Evolutionary conservation across 2,888 invertebrate genomes (phyloP).

Genomic region (Gymnosoma rotundatum): DNA sequence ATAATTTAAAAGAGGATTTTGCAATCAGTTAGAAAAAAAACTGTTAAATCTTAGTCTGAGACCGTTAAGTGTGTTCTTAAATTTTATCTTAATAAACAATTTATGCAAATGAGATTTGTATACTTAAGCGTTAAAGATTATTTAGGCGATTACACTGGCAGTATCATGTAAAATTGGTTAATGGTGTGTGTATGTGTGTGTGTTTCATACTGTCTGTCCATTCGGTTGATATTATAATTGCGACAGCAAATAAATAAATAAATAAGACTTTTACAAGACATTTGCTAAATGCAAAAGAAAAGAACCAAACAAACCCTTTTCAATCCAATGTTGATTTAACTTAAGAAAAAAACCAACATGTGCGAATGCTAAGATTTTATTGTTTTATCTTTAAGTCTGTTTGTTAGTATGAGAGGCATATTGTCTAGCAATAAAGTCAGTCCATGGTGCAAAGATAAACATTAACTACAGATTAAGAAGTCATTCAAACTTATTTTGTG

Average conservation of each 20-base stretch:
- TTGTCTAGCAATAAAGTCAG: conserved; percentile 11
- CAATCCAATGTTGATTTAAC: not conserved
- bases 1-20: conserved; percentile 25
- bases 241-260: conserved; percentile 38
- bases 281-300: conserved; percentile 7
- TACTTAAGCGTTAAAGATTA: conserved; percentile 55
- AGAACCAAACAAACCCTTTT: conserved; percentile 61
- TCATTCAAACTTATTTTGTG: conserved; percentile 38
- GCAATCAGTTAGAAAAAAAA: not conserved
- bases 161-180: conserved; percentile 23
- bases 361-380: not conserved
- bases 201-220: conserved; percentile 7
- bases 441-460: conserved; percentile 37
- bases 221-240: conserved; percentile 45
- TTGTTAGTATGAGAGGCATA: conserved; percentile 9
- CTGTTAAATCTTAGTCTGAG: conserved; percentile 7
- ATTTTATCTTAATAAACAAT: conserved; percentile 78
- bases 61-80: conserved; percentile 19
- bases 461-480: conserved; percentile 64
- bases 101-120: conserved; percentile 75
- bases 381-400: not conserved
- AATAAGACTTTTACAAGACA: conserved; percentile 32
- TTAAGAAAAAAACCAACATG: conserved; percentile 12
- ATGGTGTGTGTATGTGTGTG: not conserved
- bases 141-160: conserved; percentile 43